Conservation (phyloP, 2,113 vertebrate genomes). For the Gallinago jamesoni region DNA sequence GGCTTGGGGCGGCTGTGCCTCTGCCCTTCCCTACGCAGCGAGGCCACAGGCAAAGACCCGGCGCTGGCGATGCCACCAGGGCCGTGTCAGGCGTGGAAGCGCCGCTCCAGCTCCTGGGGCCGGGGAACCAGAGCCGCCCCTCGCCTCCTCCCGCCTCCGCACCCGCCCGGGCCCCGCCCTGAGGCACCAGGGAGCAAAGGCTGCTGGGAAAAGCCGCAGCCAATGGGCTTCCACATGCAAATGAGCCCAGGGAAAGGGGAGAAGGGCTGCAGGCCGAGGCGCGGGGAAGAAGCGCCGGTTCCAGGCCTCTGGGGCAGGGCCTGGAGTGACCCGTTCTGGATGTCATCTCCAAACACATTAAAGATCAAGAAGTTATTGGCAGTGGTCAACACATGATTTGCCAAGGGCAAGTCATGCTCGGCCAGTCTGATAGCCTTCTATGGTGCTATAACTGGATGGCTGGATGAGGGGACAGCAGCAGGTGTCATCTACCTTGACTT, state of each 20-base stretch:
- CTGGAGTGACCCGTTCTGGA: too few relatives aligned
- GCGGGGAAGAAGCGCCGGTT: not conserved
- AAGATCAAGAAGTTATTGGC: too few relatives aligned
- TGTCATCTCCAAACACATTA: too few relatives aligned
- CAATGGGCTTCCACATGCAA: not conserved
- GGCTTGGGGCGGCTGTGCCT: not conserved
- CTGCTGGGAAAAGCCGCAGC: not conserved
- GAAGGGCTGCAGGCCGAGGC: too few relatives aligned
- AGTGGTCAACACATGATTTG: too few relatives aligned
- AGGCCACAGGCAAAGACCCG: accelerated
- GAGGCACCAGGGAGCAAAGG: not conserved
- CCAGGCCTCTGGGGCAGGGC: not conserved
- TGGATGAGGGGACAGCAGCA: too few relatives aligned
- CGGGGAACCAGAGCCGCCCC: too few relatives aligned
- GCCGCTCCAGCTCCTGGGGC: not conserved
- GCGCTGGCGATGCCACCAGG: not conserved
- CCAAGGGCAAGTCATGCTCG: too few relatives aligned
- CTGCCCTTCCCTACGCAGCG: not conserved
- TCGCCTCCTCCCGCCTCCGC: accelerated
- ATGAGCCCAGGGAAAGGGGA: not conserved
- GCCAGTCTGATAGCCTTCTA: too few relatives aligned
- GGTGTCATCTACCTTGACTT: too few relatives aligned
- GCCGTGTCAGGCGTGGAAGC: not conserved
- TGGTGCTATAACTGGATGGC: too few relatives aligned
- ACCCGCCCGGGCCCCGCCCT: accelerated